Evolutionary conservation across 2,797 vertebrate species (phyloP).

Genomic region (Tokudaia tokunoshimensis): DNA sequence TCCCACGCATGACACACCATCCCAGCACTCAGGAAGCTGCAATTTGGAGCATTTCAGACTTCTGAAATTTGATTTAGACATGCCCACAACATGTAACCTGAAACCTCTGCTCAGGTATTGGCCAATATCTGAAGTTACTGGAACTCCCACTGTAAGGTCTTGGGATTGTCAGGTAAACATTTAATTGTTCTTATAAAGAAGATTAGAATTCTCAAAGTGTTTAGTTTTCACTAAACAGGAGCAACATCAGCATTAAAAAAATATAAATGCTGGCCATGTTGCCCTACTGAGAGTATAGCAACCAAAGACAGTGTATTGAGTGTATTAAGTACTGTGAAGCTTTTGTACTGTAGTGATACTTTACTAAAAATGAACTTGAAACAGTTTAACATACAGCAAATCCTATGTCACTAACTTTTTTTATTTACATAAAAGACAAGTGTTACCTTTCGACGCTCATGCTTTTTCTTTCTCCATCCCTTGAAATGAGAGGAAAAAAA

Average conservation of each 20-base stretch:
- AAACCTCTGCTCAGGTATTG: background rate
- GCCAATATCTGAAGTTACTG: slow-evolving; percentile 25
- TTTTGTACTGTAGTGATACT: background rate
- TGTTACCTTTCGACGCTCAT: slow-evolving; percentile 97
- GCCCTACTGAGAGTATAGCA: background rate
- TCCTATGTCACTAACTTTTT: slow-evolving; percentile 40
- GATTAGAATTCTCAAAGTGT: slow-evolving; percentile 17
- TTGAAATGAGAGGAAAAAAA: slow-evolving; percentile 85
- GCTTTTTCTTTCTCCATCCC: slow-evolving; percentile 98
- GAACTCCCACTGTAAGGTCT: background rate
- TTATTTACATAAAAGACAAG: slow-evolving; percentile 44
- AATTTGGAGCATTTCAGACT: background rate
- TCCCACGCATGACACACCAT: background rate
- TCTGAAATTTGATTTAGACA: background rate
- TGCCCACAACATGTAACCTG: background rate
- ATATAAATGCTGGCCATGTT: background rate
- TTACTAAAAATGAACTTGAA: slow-evolving; percentile 53
- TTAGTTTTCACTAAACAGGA: slow-evolving; percentile 34
- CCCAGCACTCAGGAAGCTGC: too few species aligned
- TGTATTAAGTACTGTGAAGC: background rate
- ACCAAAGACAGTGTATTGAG: background rate
- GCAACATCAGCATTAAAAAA: slow-evolving; percentile 19
- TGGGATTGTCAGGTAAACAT: slow-evolving; percentile 40
- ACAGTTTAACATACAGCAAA: slow-evolving; percentile 6
- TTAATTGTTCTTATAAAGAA: slow-evolving; percentile 47